Evolutionary conservation across 1,140 invertebrate genomes (phyloP), one percentile per base, ranked within the genome.

Genomic region (Heliconius eleuchia): DNA sequence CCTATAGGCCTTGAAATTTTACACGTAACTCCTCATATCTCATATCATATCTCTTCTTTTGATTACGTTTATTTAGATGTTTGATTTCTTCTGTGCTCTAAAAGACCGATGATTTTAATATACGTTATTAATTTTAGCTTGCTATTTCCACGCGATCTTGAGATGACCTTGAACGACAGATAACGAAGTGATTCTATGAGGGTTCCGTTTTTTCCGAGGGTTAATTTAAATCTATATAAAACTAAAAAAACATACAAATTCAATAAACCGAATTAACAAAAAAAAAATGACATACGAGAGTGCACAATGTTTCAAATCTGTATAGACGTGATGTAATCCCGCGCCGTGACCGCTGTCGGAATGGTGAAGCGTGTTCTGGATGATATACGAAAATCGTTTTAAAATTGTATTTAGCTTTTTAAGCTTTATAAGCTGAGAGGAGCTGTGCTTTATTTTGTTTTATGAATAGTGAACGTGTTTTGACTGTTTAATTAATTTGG

Each of bases 251-350:
- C 5, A 27, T 66, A 18, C 4, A 74, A 75, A 79, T 73, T 76
- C 74, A 79, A 76, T 72, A 66, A 23, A 19, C 57, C 70, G 23
- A 23, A 23, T 23, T 23, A 23, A 23, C 23, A 23, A 23, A 23
- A 23, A 23, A 23, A 23, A 23, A 23, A 60, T 79, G 39, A 75
- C 78, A 75, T 71, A 79, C 42, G 60, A 74, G 73, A 79, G 66
- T 79, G 66, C 81, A 79, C 75, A 76, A 79, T 80, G 78, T 55
- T 74, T 66, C 73, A 50, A 77, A 74, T 77, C 71, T 66, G 76
- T 73, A 46, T 50, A 39, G 71, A 71, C 72, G 72, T 80, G 72
- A 80, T 34, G 55, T 80, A 71, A 74, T 77, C 72, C 52, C 72
- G n/a, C 19, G 34, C 37, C 60, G 52, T 71, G 78, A 80, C 79